Evolutionary conservation across 64 coral and sea anemone species (phyloP).

Genomic region (Montipora capricornis): DNA sequence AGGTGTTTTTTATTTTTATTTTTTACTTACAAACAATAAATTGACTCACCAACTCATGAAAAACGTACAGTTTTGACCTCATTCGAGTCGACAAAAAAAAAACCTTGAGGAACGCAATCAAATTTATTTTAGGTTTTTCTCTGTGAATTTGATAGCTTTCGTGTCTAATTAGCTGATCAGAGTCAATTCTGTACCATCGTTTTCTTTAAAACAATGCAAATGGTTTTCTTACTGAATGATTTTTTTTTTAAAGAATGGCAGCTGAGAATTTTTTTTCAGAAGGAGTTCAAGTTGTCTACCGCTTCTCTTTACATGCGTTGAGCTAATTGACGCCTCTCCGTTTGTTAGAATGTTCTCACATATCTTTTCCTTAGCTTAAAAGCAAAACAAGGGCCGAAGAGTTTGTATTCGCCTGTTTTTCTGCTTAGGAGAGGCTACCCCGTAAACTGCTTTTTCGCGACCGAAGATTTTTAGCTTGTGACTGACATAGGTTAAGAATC

Average conservation of each 20-base stretch:
- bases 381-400: background rate
- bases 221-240: constrained; percentile 5
- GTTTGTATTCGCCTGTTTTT: background rate
- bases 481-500: no score
- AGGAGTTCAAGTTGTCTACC: background rate
- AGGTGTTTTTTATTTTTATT: background rate
- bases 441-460: no score
- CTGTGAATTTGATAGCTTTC: background rate
- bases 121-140: background rate
- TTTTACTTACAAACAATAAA: background rate
- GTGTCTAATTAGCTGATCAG: constrained; percentile 42
- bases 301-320: background rate
- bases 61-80: no score
- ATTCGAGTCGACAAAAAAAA: no score
- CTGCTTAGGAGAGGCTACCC: background rate
- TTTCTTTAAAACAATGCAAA: background rate
- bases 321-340: constrained; percentile 6
- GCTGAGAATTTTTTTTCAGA: constrained; percentile 37
- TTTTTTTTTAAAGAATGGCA: background rate
- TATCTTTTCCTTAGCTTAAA: background rate
- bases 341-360: background rate
- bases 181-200: background rate
- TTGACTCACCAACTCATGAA: no score
- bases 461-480: no score
- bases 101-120: no score